Base-by-base conservation (phyloP, 2,113 vertebrate species). In the Datnioides undecimradiatus region DNA sequence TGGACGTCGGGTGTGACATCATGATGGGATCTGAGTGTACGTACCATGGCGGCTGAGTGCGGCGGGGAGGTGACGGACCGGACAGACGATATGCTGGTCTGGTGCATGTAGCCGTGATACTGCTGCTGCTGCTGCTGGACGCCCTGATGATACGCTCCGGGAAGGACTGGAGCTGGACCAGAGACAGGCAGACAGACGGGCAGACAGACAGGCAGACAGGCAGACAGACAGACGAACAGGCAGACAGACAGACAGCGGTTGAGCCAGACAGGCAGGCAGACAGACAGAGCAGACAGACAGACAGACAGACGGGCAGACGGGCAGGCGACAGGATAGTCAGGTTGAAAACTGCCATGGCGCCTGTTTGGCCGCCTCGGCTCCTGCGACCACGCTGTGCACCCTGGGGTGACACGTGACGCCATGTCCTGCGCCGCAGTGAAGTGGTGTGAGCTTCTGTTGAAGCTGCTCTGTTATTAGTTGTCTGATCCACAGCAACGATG, bases 51-150 rank as follows among this genome's bases (percentile, higher is more conserved):
- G 88, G 94, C 80, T 4, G 97, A 94, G 85, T 96, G 96, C 40
- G 97, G 96, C 63, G 96, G 95, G 29, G 96, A 97, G 83, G 96
- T 96, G 91, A 96, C 93, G 23, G 97, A 97, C 85, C 96, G 94
- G 94, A 97, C 93, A 6, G 97, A 97, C 0, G 96, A 97, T 94
- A 97, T 91, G 91, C 96, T 98, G 88, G 96, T 96, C 92, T 97
- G 97, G 66, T 97, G 97, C 97, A 97, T 96, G 94, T 98, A 97
- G 78, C 96, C 96, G 16, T 97, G 97, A 21, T 95, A 95, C 91
- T 96, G 96, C 82, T 95, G 94, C 75, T 96, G 97, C 85, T 95
- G 96, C 83, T 96, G 88, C 87, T 96, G 97, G 74, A 94, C 92
- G 2, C 85, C 93, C 90, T 97, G 97, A 46, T 97, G 97, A 88